These are phyloP conservation scores for Actinia tenebrosa DNA, from an alignment of 64 coral and sea anemone genomes.

Conservation along the genomic window DNA sequence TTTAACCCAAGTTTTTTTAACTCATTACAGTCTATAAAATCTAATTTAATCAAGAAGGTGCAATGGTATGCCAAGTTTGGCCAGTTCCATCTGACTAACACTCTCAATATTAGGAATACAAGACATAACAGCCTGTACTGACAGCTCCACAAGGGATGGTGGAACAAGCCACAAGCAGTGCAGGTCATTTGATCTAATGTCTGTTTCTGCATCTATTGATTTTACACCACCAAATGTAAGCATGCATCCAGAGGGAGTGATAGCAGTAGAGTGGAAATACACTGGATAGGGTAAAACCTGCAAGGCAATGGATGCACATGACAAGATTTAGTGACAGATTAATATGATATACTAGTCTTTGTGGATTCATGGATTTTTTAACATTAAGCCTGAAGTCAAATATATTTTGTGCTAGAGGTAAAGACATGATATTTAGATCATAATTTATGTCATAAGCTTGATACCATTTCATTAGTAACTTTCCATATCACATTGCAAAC, in stretches of 20 bases:
- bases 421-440: too few relatives aligned
- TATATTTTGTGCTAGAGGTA: too few relatives aligned
- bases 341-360: too few relatives aligned
- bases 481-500: too few relatives aligned
- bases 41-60: neutral
- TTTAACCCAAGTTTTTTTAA: too few relatives aligned
- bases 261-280: constrained; percentile 88
- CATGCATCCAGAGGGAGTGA: constrained; percentile 89
- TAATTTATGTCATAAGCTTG: too few relatives aligned
- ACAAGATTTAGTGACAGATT: too few relatives aligned
- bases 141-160: constrained; percentile 56
- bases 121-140: constrained; percentile 26
- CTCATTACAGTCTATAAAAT: neutral
- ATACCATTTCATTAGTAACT: too few relatives aligned
- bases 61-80: constrained; percentile 40
- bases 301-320: neutral
- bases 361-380: too few relatives aligned
- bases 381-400: too few relatives aligned
- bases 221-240: constrained; percentile 91
- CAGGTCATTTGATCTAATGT: constrained; percentile 59
- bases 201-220: constrained; percentile 43
- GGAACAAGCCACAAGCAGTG: constrained; percentile 66
- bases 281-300: constrained; percentile 69
- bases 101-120: constrained; percentile 23
- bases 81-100: constrained; percentile 24